Evolutionary conservation across 2,113 vertebrate species (phyloP).

Genomic region (Rallus limicola): DNA sequence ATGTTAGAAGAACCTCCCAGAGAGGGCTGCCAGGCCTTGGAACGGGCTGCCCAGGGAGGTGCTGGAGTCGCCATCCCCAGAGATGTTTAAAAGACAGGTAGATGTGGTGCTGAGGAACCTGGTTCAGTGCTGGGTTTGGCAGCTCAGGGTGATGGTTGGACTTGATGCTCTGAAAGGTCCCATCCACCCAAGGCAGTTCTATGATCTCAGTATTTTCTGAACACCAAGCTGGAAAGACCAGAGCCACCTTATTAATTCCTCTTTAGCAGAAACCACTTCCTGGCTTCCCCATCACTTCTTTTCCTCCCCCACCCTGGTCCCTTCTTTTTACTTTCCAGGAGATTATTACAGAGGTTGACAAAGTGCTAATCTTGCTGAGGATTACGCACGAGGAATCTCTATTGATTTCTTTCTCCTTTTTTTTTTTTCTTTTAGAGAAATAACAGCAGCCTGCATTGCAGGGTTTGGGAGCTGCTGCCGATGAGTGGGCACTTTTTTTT

Average conservation of each 20-base stretch:
- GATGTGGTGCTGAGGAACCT: too few relatives aligned
- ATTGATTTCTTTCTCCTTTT: conserved; percentile 34
- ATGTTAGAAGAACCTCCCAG: too few relatives aligned
- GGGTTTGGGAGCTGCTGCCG: conserved; percentile 41
- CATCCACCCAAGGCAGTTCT: too few relatives aligned
- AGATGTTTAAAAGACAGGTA: too few relatives aligned
- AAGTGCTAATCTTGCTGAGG: conserved; percentile 59
- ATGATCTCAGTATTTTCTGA: not conserved
- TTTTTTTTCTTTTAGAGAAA: conserved; percentile 43
- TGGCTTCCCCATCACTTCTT: not conserved
- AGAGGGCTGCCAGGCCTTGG: too few relatives aligned
- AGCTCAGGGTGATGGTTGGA: too few relatives aligned
- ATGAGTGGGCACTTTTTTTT: conserved; percentile 47
- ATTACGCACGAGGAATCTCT: conserved; percentile 45
- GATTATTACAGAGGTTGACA: conserved; percentile 32
- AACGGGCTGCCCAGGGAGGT: too few relatives aligned
- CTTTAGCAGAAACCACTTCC: not conserved
- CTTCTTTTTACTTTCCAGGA: conserved; percentile 36
- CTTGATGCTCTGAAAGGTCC: too few relatives aligned
- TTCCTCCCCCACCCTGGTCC: accelerated
- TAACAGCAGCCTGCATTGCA: conserved; percentile 59
- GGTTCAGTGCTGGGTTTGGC: too few relatives aligned
- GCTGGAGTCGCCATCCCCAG: too few relatives aligned
- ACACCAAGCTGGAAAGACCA: not conserved
- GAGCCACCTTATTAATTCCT: not conserved